Evolutionary conservation across 2,797 vertebrate species (phyloP), one percentile per base, ranked within the genome.

Genomic region (Cephalopachus bancanus): DNA sequence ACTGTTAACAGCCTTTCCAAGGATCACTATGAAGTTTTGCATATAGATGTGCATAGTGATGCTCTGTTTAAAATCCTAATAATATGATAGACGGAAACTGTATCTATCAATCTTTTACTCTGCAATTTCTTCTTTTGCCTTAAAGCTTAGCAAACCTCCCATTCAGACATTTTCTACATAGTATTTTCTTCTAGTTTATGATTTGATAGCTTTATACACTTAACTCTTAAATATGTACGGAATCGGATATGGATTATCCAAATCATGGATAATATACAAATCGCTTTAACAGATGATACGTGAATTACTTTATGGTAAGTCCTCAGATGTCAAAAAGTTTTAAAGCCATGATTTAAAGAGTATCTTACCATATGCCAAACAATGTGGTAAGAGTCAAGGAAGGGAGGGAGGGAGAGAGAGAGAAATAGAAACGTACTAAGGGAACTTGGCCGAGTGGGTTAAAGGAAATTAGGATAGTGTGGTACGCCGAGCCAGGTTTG

Each of bases 81-180:
- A 65, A 60, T 44, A 81, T 44, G 44, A 95, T 30, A 69, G 76
- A 85, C 80, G 59, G 44, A 55, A 69, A 91, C 12, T 83, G 9
- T 26, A 59, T 59, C 57, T 59, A 51, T 84, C 62, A 64, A 19
- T 74, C 24, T 62, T 57, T 65, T 49, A 83, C 64, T 92, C 33
- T 78, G 14, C n/a, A 78, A 84, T 62, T 89, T 91, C 26, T 91
- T 91, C 57, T 57, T 86, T 87, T 72, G 30, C 62, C 65, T 74
- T 84, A 33, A 90, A 65, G 19, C 51, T 57, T 83, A 69, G 22
- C 8, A 93, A 94, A 79, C 53, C 1, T 2, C 15, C 6, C 69
- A 75, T 44, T n/a, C 49, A 78, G 20, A 71, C 81, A 33, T 24
- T 74, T 81, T 83, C 72, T 89, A 94, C 83, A 79, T 57, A 37